These are phyloP conservation scores for Orthosia gothica DNA, from an alignment of 2,888 invertebrate species.

Conservation along the genomic window DNA sequence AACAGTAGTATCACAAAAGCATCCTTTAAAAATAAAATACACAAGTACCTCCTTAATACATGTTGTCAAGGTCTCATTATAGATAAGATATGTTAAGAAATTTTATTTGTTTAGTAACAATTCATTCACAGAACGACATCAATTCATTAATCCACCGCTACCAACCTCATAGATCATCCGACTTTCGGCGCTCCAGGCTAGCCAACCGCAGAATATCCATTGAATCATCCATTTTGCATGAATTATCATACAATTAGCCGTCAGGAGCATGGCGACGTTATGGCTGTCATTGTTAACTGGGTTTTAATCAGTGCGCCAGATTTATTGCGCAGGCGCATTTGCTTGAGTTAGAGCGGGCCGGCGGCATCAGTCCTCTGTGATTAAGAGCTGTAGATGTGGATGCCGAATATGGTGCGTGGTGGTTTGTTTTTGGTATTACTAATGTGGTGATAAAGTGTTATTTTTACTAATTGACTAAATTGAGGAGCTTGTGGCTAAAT, in stretches of 20 bases:
- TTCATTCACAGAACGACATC: slow-evolving; percentile 47
- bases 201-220: slow-evolving; percentile 58
- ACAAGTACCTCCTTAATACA: too few relatives aligned
- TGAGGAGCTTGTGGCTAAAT: too few relatives aligned
- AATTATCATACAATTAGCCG: slow-evolving; percentile 69
- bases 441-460: too few relatives aligned
- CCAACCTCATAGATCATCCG: slow-evolving; percentile 31
- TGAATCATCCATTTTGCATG: slow-evolving; percentile 62
- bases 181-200: slow-evolving; percentile 47
- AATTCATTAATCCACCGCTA: slow-evolving; percentile 40
- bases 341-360: slow-evolving; percentile 72
- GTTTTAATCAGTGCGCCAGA: slow-evolving; percentile 77
- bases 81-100: too few relatives aligned
- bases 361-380: slow-evolving; percentile 74
- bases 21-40: too few relatives aligned
- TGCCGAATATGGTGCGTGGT: slow-evolving; percentile 24
- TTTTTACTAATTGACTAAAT: too few relatives aligned
- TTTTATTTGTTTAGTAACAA: too few relatives aligned
- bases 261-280: slow-evolving; percentile 72
- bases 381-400: slow-evolving; percentile 64
- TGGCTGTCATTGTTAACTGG: slow-evolving; percentile 77
- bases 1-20: too few relatives aligned
- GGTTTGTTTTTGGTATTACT: slow-evolving; percentile 14
- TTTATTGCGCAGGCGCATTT: slow-evolving; percentile 74
- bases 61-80: too few relatives aligned